These are phyloP conservation scores for Phortica magna DNA, from an alignment of 2,888 invertebrate species.

Conservation along the genomic window DNA sequence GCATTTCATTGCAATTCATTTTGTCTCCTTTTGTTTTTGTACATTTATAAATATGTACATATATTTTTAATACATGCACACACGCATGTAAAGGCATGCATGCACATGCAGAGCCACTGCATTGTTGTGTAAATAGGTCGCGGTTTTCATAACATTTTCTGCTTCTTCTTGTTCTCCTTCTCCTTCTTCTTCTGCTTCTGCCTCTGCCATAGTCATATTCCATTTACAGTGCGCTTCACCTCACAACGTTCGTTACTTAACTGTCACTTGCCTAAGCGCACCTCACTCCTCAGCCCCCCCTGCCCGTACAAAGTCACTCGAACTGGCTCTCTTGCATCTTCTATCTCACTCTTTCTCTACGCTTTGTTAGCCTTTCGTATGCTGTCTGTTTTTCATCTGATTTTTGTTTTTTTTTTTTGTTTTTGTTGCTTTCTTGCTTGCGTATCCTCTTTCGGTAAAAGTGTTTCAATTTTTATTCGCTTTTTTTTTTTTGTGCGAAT, in stretches of 20 bases:
- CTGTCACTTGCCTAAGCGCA: background rate
- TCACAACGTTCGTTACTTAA: background rate
- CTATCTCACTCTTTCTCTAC: background rate
- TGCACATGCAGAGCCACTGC: constrained; percentile 50
- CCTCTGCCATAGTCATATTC: constrained; percentile 7
- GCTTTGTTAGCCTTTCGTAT: background rate
- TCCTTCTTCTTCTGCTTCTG: constrained; percentile 14
- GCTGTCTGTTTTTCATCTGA: background rate
- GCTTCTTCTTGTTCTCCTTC: constrained; percentile 11
- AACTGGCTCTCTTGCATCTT: background rate
- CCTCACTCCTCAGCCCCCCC: background rate
- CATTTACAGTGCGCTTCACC: background rate
- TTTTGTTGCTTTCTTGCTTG: constrained; percentile 10
- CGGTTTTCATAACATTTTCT: constrained; percentile 58
- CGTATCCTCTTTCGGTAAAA: constrained; percentile 26
- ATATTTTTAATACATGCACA: constrained; percentile 10
- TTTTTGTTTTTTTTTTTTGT: too few species aligned
- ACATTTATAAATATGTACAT: background rate
- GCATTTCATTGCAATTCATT: constrained; percentile 17
- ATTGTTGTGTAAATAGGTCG: constrained; percentile 73
- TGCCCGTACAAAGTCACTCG: too few species aligned
- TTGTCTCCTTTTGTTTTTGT: constrained; percentile 14
- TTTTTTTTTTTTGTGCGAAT: constrained; percentile 56
- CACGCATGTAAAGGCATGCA: constrained; percentile 14
- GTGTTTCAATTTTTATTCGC: constrained; percentile 64